phyloP scores from a whole-genome alignment of 2,888 invertebrate genomes.

The Pasiphila rectangulata region DNA sequence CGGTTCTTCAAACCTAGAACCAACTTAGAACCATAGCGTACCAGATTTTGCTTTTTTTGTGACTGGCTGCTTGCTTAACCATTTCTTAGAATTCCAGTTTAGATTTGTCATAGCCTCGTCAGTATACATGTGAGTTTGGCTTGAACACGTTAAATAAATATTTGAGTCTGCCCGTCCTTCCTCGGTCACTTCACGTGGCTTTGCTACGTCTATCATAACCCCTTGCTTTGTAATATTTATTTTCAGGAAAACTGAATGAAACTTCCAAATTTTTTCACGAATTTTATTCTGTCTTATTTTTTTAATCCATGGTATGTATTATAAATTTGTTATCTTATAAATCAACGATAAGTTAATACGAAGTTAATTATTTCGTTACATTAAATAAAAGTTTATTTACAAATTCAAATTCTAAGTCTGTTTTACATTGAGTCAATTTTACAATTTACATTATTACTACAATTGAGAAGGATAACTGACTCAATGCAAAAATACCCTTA shows the following conservation, averaged over 20 bases:
- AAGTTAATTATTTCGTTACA: conserved; percentile 42
- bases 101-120: no score
- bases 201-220: no score
- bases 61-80: no score
- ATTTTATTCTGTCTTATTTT: conserved; percentile 73
- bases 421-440: background rate
- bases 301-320: conserved; percentile 66
- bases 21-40: no score
- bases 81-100: no score
- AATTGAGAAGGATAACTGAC: background rate
- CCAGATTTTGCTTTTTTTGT: no score
- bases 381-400: conserved; percentile 37
- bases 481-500: conserved; percentile 1
- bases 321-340: conserved; percentile 65
- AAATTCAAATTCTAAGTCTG: conserved; percentile 14
- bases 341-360: conserved; percentile 55
- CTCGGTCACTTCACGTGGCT: no score
- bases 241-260: conserved; percentile 20
- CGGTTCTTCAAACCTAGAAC: no score
- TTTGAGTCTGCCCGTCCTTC: no score
- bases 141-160: no score
- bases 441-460: conserved; percentile 2
- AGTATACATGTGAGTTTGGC: no score
- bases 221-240: background rate
- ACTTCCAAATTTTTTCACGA: conserved; percentile 46